These are phyloP conservation scores for Drosophila barbarae DNA, from an alignment of 2,888 invertebrate genomes.

Conservation along the genomic window DNA sequence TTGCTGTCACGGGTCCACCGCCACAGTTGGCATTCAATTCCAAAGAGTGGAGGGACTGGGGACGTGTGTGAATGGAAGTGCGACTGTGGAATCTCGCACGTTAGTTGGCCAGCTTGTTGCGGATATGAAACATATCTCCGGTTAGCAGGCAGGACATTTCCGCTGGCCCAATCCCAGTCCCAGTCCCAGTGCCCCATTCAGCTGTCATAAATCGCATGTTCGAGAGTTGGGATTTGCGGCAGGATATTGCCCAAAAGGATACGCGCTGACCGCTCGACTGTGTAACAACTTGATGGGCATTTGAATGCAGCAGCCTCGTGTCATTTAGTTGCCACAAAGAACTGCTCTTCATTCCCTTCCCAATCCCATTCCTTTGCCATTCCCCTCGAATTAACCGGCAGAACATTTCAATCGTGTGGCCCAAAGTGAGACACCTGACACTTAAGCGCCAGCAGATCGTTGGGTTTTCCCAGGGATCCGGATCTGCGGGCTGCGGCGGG, in stretches of 20 bases:
- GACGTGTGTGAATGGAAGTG: constrained; percentile 13
- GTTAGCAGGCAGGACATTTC: constrained; percentile 79
- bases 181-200: constrained; percentile 21
- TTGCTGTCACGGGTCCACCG: constrained; percentile 57
- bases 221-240: constrained; percentile 59
- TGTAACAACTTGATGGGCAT: constrained; percentile 71
- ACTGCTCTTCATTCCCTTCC: constrained; percentile 25
- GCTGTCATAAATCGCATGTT: constrained; percentile 66
- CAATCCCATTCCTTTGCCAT: not conserved
- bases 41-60: constrained; percentile 42
- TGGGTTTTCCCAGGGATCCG: constrained; percentile 5
- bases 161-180: constrained; percentile 44
- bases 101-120: constrained; percentile 54
- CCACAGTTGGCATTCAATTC: constrained; percentile 58
- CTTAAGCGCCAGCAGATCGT: constrained; percentile 53
- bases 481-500: constrained; percentile 1
- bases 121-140: constrained; percentile 79
- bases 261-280: constrained; percentile 51
- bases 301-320: constrained; percentile 65
- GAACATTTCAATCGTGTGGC: constrained; percentile 44
- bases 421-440: constrained; percentile 67
- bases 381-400: constrained; percentile 28
- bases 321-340: constrained; percentile 61
- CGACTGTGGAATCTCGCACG: constrained; percentile 29
- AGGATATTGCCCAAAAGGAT: constrained; percentile 74